Percentiles rank a stretch among this genome's conserved stretches.
These are phyloP conservation scores for Phoenicopterus ruber DNA, from an alignment of 2,113 vertebrate species.

Conservation along the genomic window DNA sequence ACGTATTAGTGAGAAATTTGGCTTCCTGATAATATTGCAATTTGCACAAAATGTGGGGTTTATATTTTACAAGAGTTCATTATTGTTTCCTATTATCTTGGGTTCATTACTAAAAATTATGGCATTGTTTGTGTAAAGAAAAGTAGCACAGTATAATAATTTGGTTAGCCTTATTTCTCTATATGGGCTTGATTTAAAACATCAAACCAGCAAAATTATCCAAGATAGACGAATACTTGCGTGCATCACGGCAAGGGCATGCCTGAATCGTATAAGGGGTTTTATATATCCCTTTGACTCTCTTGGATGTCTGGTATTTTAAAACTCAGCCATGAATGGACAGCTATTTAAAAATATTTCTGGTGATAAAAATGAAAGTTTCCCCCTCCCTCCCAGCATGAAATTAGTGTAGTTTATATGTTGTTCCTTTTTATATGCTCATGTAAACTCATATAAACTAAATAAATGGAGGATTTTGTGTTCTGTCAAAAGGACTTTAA, in stretches of 20 bases:
- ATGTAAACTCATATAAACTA: neutral
- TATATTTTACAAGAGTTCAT: neutral
- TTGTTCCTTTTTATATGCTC: constrained; percentile 23
- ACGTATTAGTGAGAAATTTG: neutral
- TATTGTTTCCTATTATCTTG: neutral
- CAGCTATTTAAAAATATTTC: constrained; percentile 23
- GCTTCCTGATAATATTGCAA: neutral
- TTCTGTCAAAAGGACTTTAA: neutral
- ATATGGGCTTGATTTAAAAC: neutral
- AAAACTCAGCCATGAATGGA: neutral
- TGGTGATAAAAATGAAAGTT: neutral
- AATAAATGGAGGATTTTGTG: neutral
- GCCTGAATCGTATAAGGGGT: neutral
- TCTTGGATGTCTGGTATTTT: neutral
- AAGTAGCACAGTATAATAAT: neutral
- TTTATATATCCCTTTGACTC: neutral
- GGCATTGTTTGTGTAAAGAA: neutral
- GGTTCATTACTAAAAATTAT: neutral
- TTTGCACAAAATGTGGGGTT: neutral
- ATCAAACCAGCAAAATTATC: neutral
- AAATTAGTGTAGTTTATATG: neutral
- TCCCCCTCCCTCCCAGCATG: neutral
- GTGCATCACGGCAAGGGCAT: neutral
- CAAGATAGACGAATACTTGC: neutral
- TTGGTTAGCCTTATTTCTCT: constrained; percentile 8